These are phyloP conservation scores for Enhydra lutris DNA, from an alignment of 2,113 vertebrate genomes.

Conservation along the genomic window DNA sequence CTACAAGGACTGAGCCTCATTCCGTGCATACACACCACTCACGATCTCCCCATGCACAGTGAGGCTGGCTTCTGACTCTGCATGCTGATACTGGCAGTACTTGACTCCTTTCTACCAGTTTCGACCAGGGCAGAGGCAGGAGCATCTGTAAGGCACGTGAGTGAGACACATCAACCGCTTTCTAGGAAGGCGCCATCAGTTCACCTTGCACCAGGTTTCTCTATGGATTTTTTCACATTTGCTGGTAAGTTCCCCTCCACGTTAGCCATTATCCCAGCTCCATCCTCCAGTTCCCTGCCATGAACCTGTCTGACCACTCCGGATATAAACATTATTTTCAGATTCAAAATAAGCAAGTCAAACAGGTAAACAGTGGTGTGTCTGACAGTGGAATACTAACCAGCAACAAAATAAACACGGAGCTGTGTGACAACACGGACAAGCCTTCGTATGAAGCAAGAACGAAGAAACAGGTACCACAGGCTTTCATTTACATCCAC, in stretches of 20 bases:
- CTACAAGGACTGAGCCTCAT: not conserved
- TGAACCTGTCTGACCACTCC: not conserved
- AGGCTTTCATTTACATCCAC: accelerated
- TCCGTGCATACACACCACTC: not conserved
- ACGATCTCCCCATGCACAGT: accelerated
- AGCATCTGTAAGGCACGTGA: not conserved
- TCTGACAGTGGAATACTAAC: not conserved
- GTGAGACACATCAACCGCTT: too few relatives aligned
- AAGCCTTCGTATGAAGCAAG: not conserved
- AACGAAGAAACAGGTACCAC: not conserved
- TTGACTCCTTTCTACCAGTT: not conserved
- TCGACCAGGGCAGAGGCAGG: not conserved
- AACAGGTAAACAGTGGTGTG: not conserved
- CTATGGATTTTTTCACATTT: not conserved
- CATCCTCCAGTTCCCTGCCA: not conserved
- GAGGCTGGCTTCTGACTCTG: not conserved
- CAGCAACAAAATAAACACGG: not conserved
- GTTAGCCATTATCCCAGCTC: not conserved
- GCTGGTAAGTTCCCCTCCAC: not conserved
- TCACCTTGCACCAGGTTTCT: not conserved
- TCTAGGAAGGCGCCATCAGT: not conserved
- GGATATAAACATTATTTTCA: not conserved
- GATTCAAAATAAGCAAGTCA: not conserved
- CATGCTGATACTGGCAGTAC: too few relatives aligned
- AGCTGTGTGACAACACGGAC: accelerated